A percentile compares a stretch with the other conserved stretches of the same genome.
Conservation (phyloP, 2,113 vertebrate species). For the Hyla sarda region DNA sequence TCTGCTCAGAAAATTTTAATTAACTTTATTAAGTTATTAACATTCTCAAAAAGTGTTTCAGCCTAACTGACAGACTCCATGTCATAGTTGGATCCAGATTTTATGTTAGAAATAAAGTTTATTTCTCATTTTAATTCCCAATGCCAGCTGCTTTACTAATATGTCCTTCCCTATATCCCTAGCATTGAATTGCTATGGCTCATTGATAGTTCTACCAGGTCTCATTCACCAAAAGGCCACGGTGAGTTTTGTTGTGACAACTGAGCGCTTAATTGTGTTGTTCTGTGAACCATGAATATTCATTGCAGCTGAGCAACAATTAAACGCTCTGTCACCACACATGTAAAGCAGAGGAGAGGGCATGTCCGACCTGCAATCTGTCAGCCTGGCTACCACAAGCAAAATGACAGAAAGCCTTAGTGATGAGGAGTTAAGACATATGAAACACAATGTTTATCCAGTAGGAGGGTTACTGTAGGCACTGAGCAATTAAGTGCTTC, state of each 20-base stretch:
- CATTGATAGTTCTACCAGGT: conserved; percentile 32
- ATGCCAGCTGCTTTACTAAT: neutral
- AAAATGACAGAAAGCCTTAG: conserved; percentile 50
- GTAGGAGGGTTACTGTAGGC: conserved; percentile 44
- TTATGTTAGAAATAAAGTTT: neutral
- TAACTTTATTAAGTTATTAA: no score
- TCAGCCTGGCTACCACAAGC: conserved; percentile 47
- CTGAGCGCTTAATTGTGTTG: conserved; percentile 55
- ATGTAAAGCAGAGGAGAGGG: conserved; percentile 54
- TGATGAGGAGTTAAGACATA: conserved; percentile 49
- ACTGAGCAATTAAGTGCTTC: conserved; percentile 41
- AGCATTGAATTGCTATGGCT: neutral
- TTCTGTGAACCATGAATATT: conserved; percentile 59
- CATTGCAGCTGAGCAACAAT: conserved; percentile 51
- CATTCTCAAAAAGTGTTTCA: no score
- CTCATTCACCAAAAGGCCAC: conserved; percentile 47
- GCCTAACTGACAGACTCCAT: no score
- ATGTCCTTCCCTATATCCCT: conserved; percentile 2
- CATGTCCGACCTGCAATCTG: conserved; percentile 56
- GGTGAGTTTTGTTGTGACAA: conserved; percentile 50
- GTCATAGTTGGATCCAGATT: no score
- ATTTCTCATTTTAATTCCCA: neutral
- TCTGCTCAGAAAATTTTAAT: no score
- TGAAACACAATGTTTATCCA: conserved; percentile 53
- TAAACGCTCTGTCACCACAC: conserved; percentile 47